Percentiles rank a stretch among this genome's conserved stretches.
Conservation (phyloP, 2,797 vertebrate species). For the Poecilia velifera region DNA sequence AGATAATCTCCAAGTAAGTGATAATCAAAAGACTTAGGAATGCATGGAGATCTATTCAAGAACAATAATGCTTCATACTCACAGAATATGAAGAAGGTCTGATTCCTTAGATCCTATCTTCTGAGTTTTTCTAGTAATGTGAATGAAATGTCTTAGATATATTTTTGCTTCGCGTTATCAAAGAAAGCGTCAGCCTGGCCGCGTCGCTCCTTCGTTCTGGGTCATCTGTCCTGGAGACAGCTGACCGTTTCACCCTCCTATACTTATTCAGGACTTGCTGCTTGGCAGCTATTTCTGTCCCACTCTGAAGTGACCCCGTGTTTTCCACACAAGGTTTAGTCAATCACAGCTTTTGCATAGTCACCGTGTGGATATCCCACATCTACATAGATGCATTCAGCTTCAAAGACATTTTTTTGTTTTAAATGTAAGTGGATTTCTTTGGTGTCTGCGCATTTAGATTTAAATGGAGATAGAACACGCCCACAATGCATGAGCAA, state of each 20-base stretch:
- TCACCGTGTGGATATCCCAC: constrained; percentile 35
- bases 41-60: background rate
- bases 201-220: constrained; percentile 39
- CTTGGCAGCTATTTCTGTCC: constrained; percentile 80
- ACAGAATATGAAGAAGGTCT: constrained; percentile 48
- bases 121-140: constrained; percentile 12
- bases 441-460: background rate
- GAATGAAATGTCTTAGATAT: constrained; percentile 13
- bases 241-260: constrained; percentile 82
- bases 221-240: constrained; percentile 75
- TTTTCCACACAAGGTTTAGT: constrained; percentile 77
- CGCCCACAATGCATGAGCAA: background rate
- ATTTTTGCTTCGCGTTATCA: constrained; percentile 17
- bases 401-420: constrained; percentile 11
- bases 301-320: constrained; percentile 53
- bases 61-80: constrained; percentile 54
- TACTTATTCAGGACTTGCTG: constrained; percentile 77
- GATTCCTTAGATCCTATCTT: constrained; percentile 13
- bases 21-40: background rate
- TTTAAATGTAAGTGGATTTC: background rate
- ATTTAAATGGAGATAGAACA: background rate
- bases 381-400: constrained; percentile 17
- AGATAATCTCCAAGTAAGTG: background rate
- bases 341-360: constrained; percentile 74
- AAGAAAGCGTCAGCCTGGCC: constrained; percentile 25